Conservation (phyloP, 2,113 vertebrate genomes). For the Odontesthes bonariensis region DNA sequence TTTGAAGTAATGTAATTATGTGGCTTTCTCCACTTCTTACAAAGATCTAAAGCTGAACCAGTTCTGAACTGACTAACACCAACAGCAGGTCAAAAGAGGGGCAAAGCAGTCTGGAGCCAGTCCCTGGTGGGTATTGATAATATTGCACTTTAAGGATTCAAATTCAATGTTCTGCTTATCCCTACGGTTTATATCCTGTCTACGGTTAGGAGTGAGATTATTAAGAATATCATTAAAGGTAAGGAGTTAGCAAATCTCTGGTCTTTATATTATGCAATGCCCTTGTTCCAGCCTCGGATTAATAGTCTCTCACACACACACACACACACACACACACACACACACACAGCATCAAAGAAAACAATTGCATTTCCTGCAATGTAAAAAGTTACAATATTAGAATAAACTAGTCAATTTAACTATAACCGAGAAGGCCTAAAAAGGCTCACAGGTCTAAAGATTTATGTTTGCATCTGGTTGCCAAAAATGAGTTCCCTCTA, state of each 20-base stretch:
- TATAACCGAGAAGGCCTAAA: background rate
- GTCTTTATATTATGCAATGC: background rate
- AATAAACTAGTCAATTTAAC: no score
- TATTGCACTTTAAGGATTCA: background rate
- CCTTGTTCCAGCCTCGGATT: background rate
- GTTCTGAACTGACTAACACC: no score
- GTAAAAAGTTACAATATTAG: background rate
- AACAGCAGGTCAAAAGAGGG: no score
- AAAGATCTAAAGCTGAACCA: no score
- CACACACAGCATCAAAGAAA: background rate
- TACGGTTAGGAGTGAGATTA: background rate
- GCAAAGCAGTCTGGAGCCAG: no score
- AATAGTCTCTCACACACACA: background rate
- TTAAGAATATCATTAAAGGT: background rate
- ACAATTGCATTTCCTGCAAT: background rate
- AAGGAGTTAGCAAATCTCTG: background rate
- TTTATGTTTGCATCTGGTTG: slow-evolving; percentile 4
- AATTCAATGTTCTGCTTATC: background rate
- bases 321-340: background rate
- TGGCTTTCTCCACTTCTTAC: no score
- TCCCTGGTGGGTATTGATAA: no score
- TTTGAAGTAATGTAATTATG: no score
- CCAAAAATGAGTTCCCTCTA: slow-evolving; percentile 5
- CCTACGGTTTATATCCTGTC: background rate
- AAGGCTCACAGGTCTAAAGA: slow-evolving; percentile 2